Evolutionary conservation across 2,113 vertebrate species (phyloP).

Genomic region (Neodon shergylaensis): DNA sequence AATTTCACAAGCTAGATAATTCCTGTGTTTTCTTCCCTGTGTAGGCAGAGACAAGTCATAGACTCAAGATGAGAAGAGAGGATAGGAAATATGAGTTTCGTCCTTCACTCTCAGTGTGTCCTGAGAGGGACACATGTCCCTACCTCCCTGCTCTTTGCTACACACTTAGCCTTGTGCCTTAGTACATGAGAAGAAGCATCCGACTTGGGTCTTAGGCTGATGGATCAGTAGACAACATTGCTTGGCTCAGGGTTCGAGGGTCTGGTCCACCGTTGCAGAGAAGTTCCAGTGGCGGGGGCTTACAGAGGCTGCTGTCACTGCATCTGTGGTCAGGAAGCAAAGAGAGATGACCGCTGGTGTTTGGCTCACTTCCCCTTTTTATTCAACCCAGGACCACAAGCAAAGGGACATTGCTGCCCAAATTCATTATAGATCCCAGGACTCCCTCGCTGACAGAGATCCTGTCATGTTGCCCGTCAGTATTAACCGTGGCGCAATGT

Average conservation of each 20-base stretch:
- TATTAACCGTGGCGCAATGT: background rate
- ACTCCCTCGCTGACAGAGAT: background rate
- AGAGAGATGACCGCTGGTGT: too few relatives aligned
- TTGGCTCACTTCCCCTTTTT: background rate
- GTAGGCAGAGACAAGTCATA: background rate
- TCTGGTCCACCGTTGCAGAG: too few relatives aligned
- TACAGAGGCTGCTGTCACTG: background rate
- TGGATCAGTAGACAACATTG: background rate
- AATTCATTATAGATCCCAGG: background rate
- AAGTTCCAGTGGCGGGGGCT: background rate
- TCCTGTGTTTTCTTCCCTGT: background rate
- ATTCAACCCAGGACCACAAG: background rate
- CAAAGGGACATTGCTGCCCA: too few relatives aligned
- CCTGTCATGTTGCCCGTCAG: background rate
- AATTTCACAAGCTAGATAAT: background rate
- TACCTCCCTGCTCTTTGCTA: background rate
- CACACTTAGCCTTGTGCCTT: background rate
- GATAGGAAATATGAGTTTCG: background rate
- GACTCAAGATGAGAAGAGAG: background rate
- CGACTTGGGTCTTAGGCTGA: background rate
- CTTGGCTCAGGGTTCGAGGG: background rate
- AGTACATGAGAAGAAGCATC: background rate
- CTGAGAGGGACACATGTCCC: background rate
- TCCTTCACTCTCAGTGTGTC: background rate
- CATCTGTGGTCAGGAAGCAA: background rate